phyloP scores from a whole-genome alignment of 2,797 vertebrate species.

The Epinephelus malabaricus region DNA sequence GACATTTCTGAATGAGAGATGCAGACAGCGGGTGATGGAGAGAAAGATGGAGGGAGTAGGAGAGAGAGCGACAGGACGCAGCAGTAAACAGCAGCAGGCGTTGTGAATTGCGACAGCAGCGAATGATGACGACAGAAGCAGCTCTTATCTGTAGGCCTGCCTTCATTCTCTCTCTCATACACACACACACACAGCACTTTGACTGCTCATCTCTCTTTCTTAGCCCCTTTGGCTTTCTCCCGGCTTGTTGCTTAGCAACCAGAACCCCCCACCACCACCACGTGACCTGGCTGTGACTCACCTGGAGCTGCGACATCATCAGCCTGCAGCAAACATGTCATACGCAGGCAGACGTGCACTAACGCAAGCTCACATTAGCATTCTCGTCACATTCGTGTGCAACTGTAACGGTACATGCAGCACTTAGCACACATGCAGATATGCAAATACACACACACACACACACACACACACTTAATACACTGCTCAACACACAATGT shows the following conservation, averaged over 20 bases:
- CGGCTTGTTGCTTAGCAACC: conserved; percentile 88
- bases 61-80: conserved; percentile 23
- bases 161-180: conserved; percentile 46
- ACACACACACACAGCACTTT: conserved; percentile 32
- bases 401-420: background rate
- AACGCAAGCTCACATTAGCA: conserved; percentile 10
- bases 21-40: conserved; percentile 11
- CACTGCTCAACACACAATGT: background rate
- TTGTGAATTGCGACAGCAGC: conserved; percentile 72
- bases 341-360: conserved; percentile 40
- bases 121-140: conserved; percentile 78
- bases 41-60: conserved; percentile 1
- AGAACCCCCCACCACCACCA: conserved; percentile 65
- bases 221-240: conserved; percentile 83
- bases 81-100: conserved; percentile 55
- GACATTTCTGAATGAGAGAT: conserved; percentile 22
- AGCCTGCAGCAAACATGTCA: conserved; percentile 76
- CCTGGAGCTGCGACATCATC: conserved; percentile 85
- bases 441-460: background rate
- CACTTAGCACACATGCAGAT: background rate
- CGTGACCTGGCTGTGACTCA: conserved; percentile 90
- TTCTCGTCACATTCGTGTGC: conserved; percentile 16
- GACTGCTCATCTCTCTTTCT: conserved; percentile 80
- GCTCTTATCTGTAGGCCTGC: conserved; percentile 74
- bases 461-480: background rate